A percentile compares a stretch with the other conserved stretches of the same genome.
Conservation (phyloP, 2,888 invertebrate genomes). For the Athalia rosae region DNA sequence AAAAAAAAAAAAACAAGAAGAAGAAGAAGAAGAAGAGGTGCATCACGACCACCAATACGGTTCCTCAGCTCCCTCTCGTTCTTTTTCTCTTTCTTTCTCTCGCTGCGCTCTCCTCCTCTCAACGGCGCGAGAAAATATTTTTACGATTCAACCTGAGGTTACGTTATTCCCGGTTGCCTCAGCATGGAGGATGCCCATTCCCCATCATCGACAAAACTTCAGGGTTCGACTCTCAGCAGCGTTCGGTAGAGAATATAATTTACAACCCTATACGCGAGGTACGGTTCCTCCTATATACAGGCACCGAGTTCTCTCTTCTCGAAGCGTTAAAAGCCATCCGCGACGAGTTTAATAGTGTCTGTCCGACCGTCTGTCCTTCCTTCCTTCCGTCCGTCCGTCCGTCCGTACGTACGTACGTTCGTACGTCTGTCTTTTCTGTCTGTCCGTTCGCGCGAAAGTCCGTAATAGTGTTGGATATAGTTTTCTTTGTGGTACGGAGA, state of each 20-base stretch:
- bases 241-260: slow-evolving; percentile 42
- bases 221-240: slow-evolving; percentile 30
- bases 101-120: no score
- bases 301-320: slow-evolving; percentile 19
- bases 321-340: slow-evolving; percentile 23
- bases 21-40: no score
- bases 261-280: slow-evolving; percentile 32
- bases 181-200: not conserved
- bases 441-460: not conserved
- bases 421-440: no score
- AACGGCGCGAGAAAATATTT: slow-evolving; percentile 58
- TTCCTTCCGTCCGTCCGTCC: not conserved
- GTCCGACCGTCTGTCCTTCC: slow-evolving; percentile 12
- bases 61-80: not conserved
- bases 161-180: slow-evolving; percentile 55
- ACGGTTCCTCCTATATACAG: not conserved
- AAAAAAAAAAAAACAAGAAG: no score
- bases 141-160: slow-evolving; percentile 70
- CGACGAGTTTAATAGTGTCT: slow-evolving; percentile 36
- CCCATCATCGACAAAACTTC: not conserved
- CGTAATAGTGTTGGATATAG: not conserved
- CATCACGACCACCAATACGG: slow-evolving; percentile 5
- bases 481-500: not conserved
- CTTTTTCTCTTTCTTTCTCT: slow-evolving; percentile 44
- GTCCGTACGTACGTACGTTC: slow-evolving; percentile 23